These are phyloP conservation scores for Drosophila ochracea DNA, from an alignment of 2,888 invertebrate species.

Conservation along the genomic window DNA sequence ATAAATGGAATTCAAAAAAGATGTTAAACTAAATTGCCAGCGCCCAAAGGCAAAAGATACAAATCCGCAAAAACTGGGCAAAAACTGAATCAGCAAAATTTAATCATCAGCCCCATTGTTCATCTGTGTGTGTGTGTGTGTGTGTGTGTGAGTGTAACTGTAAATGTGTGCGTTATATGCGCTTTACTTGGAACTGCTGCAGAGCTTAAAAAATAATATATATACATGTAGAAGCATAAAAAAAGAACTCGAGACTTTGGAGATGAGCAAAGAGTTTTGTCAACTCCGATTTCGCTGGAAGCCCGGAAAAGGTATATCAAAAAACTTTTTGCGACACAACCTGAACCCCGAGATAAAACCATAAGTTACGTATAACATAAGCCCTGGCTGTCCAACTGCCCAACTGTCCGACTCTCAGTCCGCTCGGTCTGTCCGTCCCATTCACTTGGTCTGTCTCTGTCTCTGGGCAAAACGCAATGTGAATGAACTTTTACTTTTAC, in stretches of 20 bases:
- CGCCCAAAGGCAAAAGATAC: constrained; percentile 13
- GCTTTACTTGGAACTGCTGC: constrained; percentile 57
- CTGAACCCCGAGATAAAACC: constrained; percentile 43
- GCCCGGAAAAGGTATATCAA: constrained; percentile 42
- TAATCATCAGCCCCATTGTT: constrained; percentile 63
- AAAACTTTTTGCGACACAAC: constrained; percentile 33
- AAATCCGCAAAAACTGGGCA: constrained; percentile 33
- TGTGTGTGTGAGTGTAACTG: not conserved
- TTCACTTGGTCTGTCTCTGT: constrained; percentile 9
- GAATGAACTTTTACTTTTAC: constrained; percentile 78
- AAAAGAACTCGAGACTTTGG: not conserved
- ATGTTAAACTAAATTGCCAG: constrained; percentile 23
- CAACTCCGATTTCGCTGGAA: constrained; percentile 52
- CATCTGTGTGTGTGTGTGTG: constrained; percentile 1
- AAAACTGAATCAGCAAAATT: constrained; percentile 73
- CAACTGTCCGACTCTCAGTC: not conserved
- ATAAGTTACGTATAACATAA: constrained; percentile 52
- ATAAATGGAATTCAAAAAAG: constrained; percentile 35
- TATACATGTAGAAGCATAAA: not conserved
- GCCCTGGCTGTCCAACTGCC: constrained; percentile 12
- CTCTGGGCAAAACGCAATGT: constrained; percentile 46
- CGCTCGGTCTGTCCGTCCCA: not conserved
- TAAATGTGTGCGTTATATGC: constrained; percentile 43
- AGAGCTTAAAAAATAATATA: constrained; percentile 51
- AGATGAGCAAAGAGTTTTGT: constrained; percentile 41